Evolutionary conservation across 2,113 vertebrate genomes (phyloP), one percentile per base, ranked within the genome.

Genomic region (Trematocara marginatum): DNA sequence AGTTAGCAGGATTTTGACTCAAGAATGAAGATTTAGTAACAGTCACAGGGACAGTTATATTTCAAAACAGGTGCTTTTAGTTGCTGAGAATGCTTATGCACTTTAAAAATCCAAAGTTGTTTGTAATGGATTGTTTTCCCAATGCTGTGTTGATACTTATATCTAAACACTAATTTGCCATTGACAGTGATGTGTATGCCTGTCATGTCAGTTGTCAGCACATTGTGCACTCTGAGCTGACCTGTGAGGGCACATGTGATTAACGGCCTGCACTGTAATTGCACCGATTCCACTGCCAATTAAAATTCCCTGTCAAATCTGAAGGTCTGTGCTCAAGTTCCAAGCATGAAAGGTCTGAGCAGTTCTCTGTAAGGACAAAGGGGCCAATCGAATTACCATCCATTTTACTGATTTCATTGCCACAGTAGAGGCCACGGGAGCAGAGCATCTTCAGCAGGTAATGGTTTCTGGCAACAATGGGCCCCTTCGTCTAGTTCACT

Each of bases 401-500:
- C 86, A 82, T 92, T 92, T 92, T 86, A 45, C 82, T 92, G 91
- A 94, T 92, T 91, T 88, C 74, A 87, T 89, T 93, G 91, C 69
- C 76, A 80, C 23, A 85, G 61, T 6, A 81, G 88, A 90, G 91
- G 88, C 88, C 54, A 56, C 2, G 38, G 84, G 78, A 80, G 84
- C 9, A 79, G 87, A 85, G 84, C 80, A 71, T 83, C 88, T 66
- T 91, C 81, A 61, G 79, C 47, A 86, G 86, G 87, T 94, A 95
- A 95, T 93, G 92, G 81, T 90, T 92, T 92, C 91, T 93, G 93
- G 93, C 92, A 94, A 87, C 56, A 66, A 87, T 16, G 88, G 92
- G 92, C 88, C 92, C 93, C 90, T 95, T 94, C 90, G 90, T 94
- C 91, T 92, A 95, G 95, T 88, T 94, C 93, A 95, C 34, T 94